Evolutionary conservation across 2,113 vertebrate genomes (phyloP), one percentile per base, ranked within the genome.

Genomic region (Gasterosteus nipponicus): DNA sequence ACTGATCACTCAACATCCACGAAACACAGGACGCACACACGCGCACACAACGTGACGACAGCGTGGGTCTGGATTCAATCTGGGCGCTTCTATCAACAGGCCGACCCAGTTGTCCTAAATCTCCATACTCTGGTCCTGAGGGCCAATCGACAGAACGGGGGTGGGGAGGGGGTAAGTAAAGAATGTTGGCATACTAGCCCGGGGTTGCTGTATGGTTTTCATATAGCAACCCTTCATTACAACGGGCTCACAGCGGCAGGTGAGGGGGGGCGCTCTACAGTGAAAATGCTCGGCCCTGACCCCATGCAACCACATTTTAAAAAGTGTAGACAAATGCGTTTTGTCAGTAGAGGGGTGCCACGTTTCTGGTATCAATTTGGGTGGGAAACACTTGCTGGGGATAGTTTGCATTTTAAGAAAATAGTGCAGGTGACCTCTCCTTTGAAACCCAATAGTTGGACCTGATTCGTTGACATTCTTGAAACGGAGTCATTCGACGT

Each of bases 11-110:
- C 78, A 78, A 9, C 39, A 68, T 49, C 8, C 38, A 58, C 61
- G 39, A 75, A 56, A 75, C 60, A 56, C 63, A 75, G 19, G 49
- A 38, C 35, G 35, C 35, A 38, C 35, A 38, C 35, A 39, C 51
- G 63, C 64, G 60, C 51, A 59, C 61, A 68, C 35, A 78, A 73
- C 7, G 73, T 87, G 86, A 87, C 54, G 69, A 86, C 85, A 56
- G 80, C 26, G 2, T 35, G 44, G 74, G 85, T 87, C 90, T 92
- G 89, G 87, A 86, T 89, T 92, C 87, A 89, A 91, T 92, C 90
- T 85, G 53, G 69, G 77, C 26, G 67, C 83, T 75, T 92, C 83
- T 76, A 84, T 88, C 87, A 84, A 79, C 86, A 82, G 77, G 77
- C 78, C 80, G 35, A 53, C 80, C 74, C 87, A 77, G 85, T 87